These are phyloP conservation scores for Colletes gigas DNA, from an alignment of 1,140 invertebrate species.

Conservation along the genomic window DNA sequence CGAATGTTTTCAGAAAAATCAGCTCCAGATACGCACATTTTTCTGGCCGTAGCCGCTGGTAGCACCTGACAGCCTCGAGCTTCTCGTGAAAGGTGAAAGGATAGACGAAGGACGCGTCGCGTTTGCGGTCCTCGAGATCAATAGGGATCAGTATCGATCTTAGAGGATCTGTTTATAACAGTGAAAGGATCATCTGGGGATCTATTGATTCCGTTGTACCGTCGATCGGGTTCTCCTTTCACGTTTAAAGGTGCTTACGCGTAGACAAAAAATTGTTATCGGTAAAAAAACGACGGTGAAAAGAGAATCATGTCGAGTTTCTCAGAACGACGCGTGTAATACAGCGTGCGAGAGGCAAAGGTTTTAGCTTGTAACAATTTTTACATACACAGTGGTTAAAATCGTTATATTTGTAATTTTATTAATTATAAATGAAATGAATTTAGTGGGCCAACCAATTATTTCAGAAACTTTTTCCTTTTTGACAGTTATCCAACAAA, in stretches of 20 bases:
- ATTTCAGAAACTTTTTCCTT: too few species aligned
- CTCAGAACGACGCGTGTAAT: neutral
- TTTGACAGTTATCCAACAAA: too few species aligned
- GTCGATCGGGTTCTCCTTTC: slow-evolving; percentile 32
- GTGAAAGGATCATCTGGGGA: slow-evolving; percentile 50
- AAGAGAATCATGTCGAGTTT: slow-evolving; percentile 20
- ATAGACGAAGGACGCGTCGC: slow-evolving; percentile 69
- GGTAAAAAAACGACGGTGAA: slow-evolving; percentile 1
- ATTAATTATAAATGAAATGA: too few species aligned
- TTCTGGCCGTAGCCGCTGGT: slow-evolving; percentile 42
- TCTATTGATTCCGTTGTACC: slow-evolving; percentile 54
- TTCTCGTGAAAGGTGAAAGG: slow-evolving; percentile 68
- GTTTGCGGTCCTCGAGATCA: slow-evolving; percentile 73
- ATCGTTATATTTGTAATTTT: too few species aligned
- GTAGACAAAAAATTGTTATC: slow-evolving; percentile 49
- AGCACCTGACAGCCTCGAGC: slow-evolving; percentile 75
- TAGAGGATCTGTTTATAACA: slow-evolving; percentile 44
- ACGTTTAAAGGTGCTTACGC: slow-evolving; percentile 24
- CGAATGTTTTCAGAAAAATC: slow-evolving; percentile 70
- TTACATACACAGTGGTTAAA: too few species aligned
- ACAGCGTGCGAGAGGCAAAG: neutral
- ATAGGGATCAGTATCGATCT: slow-evolving; percentile 74
- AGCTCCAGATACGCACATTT: slow-evolving; percentile 58
- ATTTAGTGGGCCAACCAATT: too few species aligned
- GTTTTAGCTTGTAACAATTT: neutral